Evolutionary conservation across 2,888 invertebrate genomes (phyloP).

Genomic region (Labia minor): DNA sequence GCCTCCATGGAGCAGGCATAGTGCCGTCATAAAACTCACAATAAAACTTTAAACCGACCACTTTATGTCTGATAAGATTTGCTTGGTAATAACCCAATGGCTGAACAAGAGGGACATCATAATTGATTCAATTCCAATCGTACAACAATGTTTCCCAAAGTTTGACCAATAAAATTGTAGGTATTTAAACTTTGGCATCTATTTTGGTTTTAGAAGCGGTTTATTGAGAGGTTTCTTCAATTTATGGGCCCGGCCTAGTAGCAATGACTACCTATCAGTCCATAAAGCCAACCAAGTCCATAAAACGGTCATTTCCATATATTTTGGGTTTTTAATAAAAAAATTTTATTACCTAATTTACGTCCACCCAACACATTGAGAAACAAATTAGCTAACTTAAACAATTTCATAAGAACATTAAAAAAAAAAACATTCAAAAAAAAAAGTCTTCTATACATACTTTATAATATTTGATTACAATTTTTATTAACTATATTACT

Average conservation of each 20-base stretch:
- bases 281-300: background rate
- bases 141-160: background rate
- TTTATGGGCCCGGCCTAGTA: background rate
- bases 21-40: background rate
- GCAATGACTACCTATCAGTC: background rate
- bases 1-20: background rate
- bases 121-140: background rate
- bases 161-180: background rate
- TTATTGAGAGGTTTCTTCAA: background rate
- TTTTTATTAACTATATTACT: too few species aligned
- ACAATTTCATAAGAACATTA: conserved; percentile 7
- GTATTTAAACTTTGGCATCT: background rate
- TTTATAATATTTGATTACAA: background rate
- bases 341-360: conserved; percentile 5
- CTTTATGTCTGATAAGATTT: background rate
- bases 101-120: too few species aligned
- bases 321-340: background rate
- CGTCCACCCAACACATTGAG: conserved; percentile 1
- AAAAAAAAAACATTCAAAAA: background rate
- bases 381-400: background rate
- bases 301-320: conserved; percentile 8
- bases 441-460: background rate
- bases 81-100: background rate
- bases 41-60: background rate
- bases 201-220: background rate